A percentile compares a stretch with the other conserved stretches of the same genome.
These are phyloP conservation scores for Platerodrilus igneus DNA, from an alignment of 2,888 invertebrate genomes.

Conservation along the genomic window DNA sequence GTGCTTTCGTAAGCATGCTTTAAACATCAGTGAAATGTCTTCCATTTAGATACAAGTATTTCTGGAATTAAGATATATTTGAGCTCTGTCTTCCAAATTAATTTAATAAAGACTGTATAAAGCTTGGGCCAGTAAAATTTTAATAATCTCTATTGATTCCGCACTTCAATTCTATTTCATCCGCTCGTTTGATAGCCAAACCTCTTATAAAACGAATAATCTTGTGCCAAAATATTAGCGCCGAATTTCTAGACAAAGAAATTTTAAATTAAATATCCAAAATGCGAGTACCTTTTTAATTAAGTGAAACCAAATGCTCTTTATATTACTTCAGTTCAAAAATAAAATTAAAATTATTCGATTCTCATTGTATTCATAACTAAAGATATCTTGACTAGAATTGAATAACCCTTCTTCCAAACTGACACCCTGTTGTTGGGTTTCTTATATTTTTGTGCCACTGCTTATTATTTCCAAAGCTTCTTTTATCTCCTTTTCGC, in stretches of 20 bases:
- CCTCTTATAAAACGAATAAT: constrained; percentile 26
- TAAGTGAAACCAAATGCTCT: constrained; percentile 23
- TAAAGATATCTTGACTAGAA: no score
- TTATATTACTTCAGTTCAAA: constrained; percentile 12
- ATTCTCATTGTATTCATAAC: constrained; percentile 21
- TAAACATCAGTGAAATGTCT: constrained; percentile 13
- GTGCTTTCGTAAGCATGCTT: constrained; percentile 11
- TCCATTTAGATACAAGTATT: constrained; percentile 20
- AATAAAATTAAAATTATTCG: constrained; percentile 23
- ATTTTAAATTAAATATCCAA: constrained; percentile 26
- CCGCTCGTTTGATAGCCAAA: constrained; percentile 21
- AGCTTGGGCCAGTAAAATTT: constrained; percentile 33
- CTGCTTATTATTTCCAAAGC: constrained; percentile 12
- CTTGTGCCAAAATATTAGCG: constrained; percentile 21
- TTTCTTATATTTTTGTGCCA: no score
- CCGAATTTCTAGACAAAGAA: constrained; percentile 21
- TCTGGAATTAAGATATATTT: constrained; percentile 23
- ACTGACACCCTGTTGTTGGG: constrained; percentile 14
- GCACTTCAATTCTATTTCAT: constrained; percentile 31
- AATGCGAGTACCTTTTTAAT: constrained; percentile 25
- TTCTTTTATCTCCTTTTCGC: constrained; percentile 6
- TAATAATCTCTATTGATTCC: constrained; percentile 36
- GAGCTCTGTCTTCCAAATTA: constrained; percentile 27
- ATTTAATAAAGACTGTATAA: constrained; percentile 35
- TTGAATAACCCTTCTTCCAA: constrained; percentile 14